These are phyloP conservation scores for Myotis planiceps DNA, from an alignment of 2,797 vertebrate genomes.

Conservation along the genomic window DNA sequence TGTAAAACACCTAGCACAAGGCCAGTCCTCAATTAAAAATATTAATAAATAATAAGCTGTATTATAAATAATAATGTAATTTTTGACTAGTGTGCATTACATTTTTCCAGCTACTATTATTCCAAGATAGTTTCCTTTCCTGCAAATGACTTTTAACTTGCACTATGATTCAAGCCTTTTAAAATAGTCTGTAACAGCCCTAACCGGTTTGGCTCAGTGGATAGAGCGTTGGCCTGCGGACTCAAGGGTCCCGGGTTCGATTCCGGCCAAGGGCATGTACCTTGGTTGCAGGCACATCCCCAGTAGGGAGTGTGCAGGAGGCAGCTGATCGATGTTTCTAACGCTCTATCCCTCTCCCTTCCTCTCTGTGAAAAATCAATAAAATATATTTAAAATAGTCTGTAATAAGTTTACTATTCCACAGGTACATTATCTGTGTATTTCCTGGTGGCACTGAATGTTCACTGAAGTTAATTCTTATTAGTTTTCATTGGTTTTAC, in stretches of 20 bases:
- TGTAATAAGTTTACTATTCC: not conserved
- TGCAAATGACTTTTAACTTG: conserved; percentile 28
- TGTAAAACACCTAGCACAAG: not conserved
- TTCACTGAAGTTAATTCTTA: not conserved
- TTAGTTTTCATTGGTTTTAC: conserved; percentile 21
- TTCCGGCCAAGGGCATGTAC: no score
- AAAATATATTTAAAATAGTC: not conserved
- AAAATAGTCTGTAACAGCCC: not conserved
- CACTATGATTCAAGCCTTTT: not conserved
- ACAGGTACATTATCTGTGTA: not conserved
- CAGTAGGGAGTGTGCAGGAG: no score
- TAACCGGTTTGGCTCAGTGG: no score
- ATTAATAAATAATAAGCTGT: not conserved
- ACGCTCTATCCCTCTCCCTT: no score
- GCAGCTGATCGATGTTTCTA: no score
- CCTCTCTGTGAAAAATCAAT: no score
- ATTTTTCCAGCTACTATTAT: not conserved
- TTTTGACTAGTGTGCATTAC: not conserved
- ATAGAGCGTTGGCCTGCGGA: no score
- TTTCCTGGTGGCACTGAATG: not conserved
- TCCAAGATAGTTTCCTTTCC: not conserved
- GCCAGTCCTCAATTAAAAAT: not conserved
- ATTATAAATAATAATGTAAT: not conserved
- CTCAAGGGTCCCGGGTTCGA: no score
- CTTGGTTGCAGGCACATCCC: no score